phyloP scores from a whole-genome alignment of 2,888 invertebrate genomes.

The Lutraria lutraria region DNA sequence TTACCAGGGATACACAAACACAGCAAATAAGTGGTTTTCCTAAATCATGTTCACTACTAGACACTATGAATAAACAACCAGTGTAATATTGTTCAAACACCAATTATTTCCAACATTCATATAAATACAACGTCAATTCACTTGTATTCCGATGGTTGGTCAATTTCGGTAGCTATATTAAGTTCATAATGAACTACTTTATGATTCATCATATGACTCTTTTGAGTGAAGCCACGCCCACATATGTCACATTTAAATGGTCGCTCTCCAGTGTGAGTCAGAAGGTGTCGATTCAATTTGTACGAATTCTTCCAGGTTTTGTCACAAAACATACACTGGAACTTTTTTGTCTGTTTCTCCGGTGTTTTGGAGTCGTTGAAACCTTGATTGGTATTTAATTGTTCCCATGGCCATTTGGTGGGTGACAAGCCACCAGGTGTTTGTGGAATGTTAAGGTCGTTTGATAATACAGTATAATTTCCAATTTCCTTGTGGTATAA shows the following conservation, averaged over 20 bases:
- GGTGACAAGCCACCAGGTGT: neutral
- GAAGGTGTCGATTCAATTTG: conserved; percentile 50
- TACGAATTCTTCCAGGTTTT: conserved; percentile 40
- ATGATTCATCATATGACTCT: conserved; percentile 52
- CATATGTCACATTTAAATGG: conserved; percentile 58
- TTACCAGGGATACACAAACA: too few relatives aligned
- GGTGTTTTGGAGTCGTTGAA: neutral
- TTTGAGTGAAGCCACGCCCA: conserved; percentile 46
- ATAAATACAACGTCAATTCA: too few relatives aligned
- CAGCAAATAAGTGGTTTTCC: too few relatives aligned
- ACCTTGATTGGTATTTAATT: neutral
- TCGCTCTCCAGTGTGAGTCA: conserved; percentile 53
- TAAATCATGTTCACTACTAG: too few relatives aligned
- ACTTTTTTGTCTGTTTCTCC: conserved; percentile 16
- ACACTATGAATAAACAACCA: too few relatives aligned
- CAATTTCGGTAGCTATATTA: too few relatives aligned
- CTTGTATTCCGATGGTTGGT: too few relatives aligned
- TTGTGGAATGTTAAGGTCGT: neutral
- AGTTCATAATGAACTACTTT: neutral
- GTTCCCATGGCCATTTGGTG: neutral
- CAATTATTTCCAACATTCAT: too few relatives aligned
- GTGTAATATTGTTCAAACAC: too few relatives aligned
- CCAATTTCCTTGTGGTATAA: neutral
- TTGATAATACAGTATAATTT: neutral
- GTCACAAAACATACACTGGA: conserved; percentile 35